Conservation (phyloP, 37 sponge, comb jelly and placozoan genomes). For the Cladorhizidae sp. region DNA sequence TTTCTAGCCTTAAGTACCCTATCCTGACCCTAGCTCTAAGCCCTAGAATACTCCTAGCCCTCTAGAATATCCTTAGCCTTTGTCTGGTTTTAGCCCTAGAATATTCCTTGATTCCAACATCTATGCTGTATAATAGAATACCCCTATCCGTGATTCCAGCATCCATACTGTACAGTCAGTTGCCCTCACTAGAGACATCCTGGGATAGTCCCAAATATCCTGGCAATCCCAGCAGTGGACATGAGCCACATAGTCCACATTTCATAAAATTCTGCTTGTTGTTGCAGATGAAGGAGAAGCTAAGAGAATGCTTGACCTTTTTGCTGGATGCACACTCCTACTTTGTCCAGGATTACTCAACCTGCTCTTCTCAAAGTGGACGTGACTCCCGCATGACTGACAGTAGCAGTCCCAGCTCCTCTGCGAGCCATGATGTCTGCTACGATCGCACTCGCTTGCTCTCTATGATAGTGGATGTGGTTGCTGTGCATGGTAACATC, state of each 20-base stretch:
- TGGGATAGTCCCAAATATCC: too few relatives aligned
- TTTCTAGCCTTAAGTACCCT: too few relatives aligned
- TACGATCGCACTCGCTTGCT: background rate
- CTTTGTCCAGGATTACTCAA: background rate
- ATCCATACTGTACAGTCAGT: too few relatives aligned
- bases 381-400: background rate
- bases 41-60: too few relatives aligned
- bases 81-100: too few relatives aligned
- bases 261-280: background rate
- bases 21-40: too few relatives aligned
- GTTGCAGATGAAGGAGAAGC: constrained; percentile 37
- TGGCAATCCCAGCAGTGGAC: too few relatives aligned
- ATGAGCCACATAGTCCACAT: background rate
- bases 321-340: constrained; percentile 6
- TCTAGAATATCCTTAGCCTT: too few relatives aligned
- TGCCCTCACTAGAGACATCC: too few relatives aligned
- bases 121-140: too few relatives aligned
- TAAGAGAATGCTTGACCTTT: constrained; percentile 31
- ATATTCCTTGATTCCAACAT: too few relatives aligned
- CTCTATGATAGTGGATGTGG: background rate
- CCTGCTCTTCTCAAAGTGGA: background rate
- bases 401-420: background rate
- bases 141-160: too few relatives aligned
- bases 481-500: constrained; percentile 8
- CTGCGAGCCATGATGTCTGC: background rate